phyloP scores from a whole-genome alignment of 2,888 invertebrate genomes.

The Malthinus flaveolus region DNA sequence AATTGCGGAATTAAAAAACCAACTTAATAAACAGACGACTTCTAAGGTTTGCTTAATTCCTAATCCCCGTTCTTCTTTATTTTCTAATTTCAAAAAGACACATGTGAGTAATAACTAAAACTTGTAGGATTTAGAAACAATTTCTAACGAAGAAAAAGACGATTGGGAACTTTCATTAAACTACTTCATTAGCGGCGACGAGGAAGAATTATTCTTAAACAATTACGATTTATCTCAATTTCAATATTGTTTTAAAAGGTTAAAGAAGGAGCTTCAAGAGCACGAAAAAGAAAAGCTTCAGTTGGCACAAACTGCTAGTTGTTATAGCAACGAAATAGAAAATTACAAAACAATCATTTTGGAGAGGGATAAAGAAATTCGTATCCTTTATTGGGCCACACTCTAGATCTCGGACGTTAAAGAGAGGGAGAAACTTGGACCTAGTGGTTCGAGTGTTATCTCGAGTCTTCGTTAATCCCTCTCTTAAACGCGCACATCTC shows the following conservation, averaged over 20 bases:
- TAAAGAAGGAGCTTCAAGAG: conserved; percentile 39
- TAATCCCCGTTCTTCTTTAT: neutral
- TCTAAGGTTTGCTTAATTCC: conserved; percentile 6
- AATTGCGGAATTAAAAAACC: conserved; percentile 49
- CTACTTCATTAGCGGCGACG: conserved; percentile 37
- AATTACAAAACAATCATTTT: conserved; percentile 46
- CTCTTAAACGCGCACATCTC: too few species aligned
- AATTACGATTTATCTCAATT: conserved; percentile 44
- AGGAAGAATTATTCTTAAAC: conserved; percentile 39
- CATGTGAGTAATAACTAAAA: too few species aligned
- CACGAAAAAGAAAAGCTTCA: conserved; percentile 10
- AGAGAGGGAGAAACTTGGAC: too few species aligned
- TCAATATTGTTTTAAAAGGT: conserved; percentile 47
- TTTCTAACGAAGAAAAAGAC: conserved; percentile 37
- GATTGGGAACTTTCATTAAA: conserved; percentile 39
- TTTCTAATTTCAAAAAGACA: too few species aligned
- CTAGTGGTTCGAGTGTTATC: too few species aligned
- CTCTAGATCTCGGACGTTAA: neutral
- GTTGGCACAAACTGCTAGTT: conserved; percentile 3
- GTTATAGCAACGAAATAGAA: conserved; percentile 30
- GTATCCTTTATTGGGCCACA: conserved; percentile 39
- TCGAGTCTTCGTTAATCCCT: too few species aligned
- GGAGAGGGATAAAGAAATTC: conserved; percentile 51
- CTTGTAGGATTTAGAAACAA: neutral
- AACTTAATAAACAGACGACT: conserved; percentile 16